Base-by-base conservation (phyloP, 2,113 vertebrate species). In the Diphyllodes magnificus region DNA sequence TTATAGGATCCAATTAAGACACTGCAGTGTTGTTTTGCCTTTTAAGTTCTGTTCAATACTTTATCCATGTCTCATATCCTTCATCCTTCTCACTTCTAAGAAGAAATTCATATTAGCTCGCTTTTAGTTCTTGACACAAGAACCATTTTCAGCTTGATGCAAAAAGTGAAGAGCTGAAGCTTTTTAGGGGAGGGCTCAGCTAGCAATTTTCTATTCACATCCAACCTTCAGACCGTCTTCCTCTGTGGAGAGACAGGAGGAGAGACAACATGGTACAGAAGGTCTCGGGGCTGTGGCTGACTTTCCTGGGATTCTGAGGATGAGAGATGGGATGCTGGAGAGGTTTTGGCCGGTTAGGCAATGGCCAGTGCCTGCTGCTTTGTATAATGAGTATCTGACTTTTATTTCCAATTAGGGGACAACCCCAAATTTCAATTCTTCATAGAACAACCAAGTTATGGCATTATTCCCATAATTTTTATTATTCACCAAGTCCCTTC, bases 1-100 rank as follows among this genome's bases (percentile, higher is more conserved):
- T 95, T 88, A 92, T 49, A 49, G 85, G 85, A 80, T 92, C 47
- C 68, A 83, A 45, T 94, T 93, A 96, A 90, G 85, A 77, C 33
- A 59, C 17, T 23, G 35, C 42, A 63, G 31, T 63, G 63, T 30
- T 87, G 79, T 30, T 94, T 73, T 89, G 73, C 39, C 57, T 91
- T 95, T 89, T 57, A 71, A 85, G 65, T 53, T 82, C 66, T 59
- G 44, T 69, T 91, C 71, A 54, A 35, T 42, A 53, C 27, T 86
- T 70, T 59, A 45, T 50, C 35, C 0, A 0, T 33, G 33, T 73
- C 71, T 59, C 77, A 63, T 25, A 53, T 54, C 44, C 56, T 51
- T 82, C 50, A 71, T 33, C 17, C 49, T 73, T 73, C 54, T 39
- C 39, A 40, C 42, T 64, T 77, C 66, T 45, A 42, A 60, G 60